Evolutionary conservation across 1,140 invertebrate genomes (phyloP).

Genomic region (Microplitis mediator): DNA sequence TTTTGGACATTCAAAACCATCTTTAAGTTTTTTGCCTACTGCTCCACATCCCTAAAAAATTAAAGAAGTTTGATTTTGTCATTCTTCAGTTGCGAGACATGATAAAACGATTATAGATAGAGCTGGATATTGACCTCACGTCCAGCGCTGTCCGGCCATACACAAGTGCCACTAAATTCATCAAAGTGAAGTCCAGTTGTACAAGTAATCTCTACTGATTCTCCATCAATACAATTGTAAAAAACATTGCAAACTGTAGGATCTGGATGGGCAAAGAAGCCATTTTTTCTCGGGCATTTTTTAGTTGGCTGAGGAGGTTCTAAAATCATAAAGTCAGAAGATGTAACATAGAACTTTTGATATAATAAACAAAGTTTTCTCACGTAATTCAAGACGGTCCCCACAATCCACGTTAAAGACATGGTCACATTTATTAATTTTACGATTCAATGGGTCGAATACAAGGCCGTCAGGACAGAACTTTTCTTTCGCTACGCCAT

Average conservation of each 20-base stretch:
- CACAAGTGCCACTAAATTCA: constrained; percentile 83
- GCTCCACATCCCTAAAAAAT: constrained; percentile 50
- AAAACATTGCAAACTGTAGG: constrained; percentile 81
- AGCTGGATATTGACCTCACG: constrained; percentile 64
- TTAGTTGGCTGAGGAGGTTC: constrained; percentile 76
- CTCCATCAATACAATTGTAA: constrained; percentile 88
- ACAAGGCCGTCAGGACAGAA: constrained; percentile 85
- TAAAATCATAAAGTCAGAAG: constrained; percentile 53
- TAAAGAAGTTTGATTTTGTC: no score
- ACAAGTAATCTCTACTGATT: constrained; percentile 79
- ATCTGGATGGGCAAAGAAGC: constrained; percentile 88
- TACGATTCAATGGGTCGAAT: constrained; percentile 81
- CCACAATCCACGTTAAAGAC: constrained; percentile 89
- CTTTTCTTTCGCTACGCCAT: constrained; percentile 75
- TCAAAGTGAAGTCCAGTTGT: constrained; percentile 87
- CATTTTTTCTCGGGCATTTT: constrained; percentile 81
- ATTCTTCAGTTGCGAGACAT: no score
- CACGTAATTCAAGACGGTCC: constrained; percentile 82
- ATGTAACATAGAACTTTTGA: background rate
- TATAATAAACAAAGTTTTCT: constrained; percentile 61
- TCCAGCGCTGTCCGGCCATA: constrained; percentile 83
- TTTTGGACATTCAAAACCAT: constrained; percentile 84
- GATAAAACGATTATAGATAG: background rate
- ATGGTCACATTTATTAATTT: constrained; percentile 88
- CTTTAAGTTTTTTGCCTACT: constrained; percentile 70